Evolutionary conservation across 2,888 invertebrate genomes (phyloP).

Genomic region (Ormyrus nitidulus): DNA sequence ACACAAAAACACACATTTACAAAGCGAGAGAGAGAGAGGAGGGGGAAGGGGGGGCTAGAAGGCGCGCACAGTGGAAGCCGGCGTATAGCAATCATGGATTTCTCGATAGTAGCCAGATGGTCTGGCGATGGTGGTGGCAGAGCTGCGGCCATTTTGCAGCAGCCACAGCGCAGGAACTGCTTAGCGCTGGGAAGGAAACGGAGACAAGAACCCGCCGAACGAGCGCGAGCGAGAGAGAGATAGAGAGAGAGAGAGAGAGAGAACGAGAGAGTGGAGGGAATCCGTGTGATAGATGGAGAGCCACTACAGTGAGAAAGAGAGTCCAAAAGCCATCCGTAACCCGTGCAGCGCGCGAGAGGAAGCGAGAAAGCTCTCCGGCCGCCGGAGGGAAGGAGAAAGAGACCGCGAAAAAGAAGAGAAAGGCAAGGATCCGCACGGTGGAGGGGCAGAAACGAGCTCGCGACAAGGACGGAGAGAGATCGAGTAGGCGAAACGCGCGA

Average conservation of each 20-base stretch:
- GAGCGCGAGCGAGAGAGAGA: constrained; percentile 37
- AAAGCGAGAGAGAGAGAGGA: constrained; percentile 18
- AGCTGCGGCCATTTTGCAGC: constrained; percentile 57
- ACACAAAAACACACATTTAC: background rate
- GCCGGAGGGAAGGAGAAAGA: constrained; percentile 24
- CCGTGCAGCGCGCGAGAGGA: constrained; percentile 13
- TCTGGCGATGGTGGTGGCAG: constrained; percentile 50
- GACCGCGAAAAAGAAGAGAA: constrained; percentile 46
- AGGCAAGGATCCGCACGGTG: constrained; percentile 48
- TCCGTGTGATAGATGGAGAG: constrained; percentile 54
- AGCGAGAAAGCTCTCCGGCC: constrained; percentile 7
- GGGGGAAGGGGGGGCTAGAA: constrained; percentile 11
- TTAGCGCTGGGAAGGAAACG: constrained; percentile 56
- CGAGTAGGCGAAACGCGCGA: constrained; percentile 49
- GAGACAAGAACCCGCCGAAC: constrained; percentile 55
- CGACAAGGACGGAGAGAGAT: constrained; percentile 45
- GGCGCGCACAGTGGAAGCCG: constrained; percentile 45
- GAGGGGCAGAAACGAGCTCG: constrained; percentile 43
- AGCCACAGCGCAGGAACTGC: constrained; percentile 58
- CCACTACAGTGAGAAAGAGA: constrained; percentile 53
- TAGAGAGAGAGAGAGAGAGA: constrained; percentile 37
- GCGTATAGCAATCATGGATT: constrained; percentile 55
- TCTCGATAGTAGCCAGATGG: constrained; percentile 57
- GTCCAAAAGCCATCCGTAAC: constrained; percentile 47
- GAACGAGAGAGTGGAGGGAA: constrained; percentile 46